Conservation (phyloP, 1,140 invertebrate species). For the Drosophila azteca region DNA sequence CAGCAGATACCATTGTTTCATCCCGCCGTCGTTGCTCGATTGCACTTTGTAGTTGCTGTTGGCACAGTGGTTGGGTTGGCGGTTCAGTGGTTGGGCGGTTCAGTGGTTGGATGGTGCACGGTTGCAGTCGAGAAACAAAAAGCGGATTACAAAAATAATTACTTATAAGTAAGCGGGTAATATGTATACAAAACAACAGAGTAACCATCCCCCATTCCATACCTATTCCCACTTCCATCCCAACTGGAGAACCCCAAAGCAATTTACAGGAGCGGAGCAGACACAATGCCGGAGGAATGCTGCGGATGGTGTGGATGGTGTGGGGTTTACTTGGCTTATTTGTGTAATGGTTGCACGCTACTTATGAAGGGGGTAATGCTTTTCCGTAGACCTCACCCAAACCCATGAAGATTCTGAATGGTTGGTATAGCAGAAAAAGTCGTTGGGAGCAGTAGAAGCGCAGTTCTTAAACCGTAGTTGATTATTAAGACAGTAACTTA, state of each 20-base stretch:
- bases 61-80: slow-evolving; percentile 6
- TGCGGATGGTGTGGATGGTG: not conserved
- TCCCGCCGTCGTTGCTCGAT: slow-evolving; percentile 85
- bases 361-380: not conserved
- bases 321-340: slow-evolving; percentile 15
- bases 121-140: slow-evolving; percentile 42
- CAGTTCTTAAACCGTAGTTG: too few relatives aligned
- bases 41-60: slow-evolving; percentile 90
- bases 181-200: slow-evolving; percentile 37
- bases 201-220: not conserved
- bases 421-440: too few relatives aligned
- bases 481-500: too few relatives aligned
- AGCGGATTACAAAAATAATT: slow-evolving; percentile 83
- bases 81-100: not conserved
- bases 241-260: slow-evolving; percentile 51
- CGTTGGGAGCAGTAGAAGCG: too few relatives aligned
- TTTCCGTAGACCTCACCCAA: too few relatives aligned
- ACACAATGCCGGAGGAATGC: slow-evolving; percentile 9
- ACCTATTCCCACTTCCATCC: not conserved
- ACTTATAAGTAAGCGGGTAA: slow-evolving; percentile 80
- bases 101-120: slow-evolving; percentile 11
- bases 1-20: slow-evolving; percentile 91
- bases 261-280: slow-evolving; percentile 31
- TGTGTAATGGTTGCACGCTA: slow-evolving; percentile 13
- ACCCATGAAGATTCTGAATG: too few relatives aligned